phyloP scores from a whole-genome alignment of 2,888 invertebrate genomes.

The Caradrina clavipalpis region DNA sequence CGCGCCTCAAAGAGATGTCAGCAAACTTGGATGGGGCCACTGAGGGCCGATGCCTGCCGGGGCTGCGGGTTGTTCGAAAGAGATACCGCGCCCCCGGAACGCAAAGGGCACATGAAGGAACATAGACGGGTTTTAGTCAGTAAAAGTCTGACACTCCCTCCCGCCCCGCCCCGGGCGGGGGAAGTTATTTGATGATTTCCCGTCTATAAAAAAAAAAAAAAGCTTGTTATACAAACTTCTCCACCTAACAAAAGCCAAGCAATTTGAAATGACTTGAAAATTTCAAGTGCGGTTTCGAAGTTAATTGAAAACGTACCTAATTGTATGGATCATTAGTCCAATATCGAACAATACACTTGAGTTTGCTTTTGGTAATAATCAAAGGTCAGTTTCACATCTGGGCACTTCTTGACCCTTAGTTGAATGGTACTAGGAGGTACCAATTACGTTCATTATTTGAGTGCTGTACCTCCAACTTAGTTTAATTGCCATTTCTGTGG shows the following conservation, averaged over 20 bases:
- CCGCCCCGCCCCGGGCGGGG: no score
- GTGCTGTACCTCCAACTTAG: slow-evolving; percentile 1
- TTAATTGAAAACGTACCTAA: background rate
- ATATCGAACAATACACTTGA: slow-evolving; percentile 15
- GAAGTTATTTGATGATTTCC: no score
- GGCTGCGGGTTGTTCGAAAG: no score
- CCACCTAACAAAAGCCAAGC: background rate
- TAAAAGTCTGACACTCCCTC: no score
- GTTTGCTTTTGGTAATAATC: background rate
- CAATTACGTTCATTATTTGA: slow-evolving; percentile 30
- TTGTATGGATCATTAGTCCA: background rate
- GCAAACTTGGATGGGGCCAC: no score
- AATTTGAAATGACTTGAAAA: background rate
- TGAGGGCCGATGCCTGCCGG: no score
- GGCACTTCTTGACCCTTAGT: slow-evolving; percentile 6
- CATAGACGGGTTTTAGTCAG: no score
- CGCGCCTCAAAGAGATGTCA: no score
- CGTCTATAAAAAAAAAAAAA: no score
- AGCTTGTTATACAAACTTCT: no score
- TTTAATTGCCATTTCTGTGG: slow-evolving; percentile 10
- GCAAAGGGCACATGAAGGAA: no score
- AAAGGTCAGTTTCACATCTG: slow-evolving; percentile 29
- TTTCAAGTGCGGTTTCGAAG: background rate
- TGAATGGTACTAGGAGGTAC: slow-evolving; percentile 21
- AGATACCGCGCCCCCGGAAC: no score